Base-by-base conservation (phyloP, 2,797 vertebrate species). In the Phoeniculus purpureus region DNA sequence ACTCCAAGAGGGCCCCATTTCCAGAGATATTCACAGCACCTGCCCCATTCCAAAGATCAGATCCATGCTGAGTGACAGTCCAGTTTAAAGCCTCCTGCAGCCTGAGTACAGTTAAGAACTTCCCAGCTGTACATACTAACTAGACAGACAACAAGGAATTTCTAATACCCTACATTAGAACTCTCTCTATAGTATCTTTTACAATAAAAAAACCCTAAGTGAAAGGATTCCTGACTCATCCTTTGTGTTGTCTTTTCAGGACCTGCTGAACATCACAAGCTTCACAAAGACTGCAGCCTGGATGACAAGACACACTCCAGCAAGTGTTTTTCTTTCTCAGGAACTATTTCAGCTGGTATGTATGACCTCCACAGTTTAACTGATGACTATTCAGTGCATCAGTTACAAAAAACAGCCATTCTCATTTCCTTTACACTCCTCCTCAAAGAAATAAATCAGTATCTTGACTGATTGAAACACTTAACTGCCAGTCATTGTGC, bases 361-460 rank as follows among this genome's bases (percentile, higher is more conserved):
- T 11, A 17, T 85, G 93, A 96, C 93, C 96, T 95, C 95, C 90
- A 66, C 81, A 19, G 82, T 20, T 71, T 87, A 95, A 81, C n/a
- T 61, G 68, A 81, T 74, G 77, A 40, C 87, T 61, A 47, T 18
- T 94, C 85, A 81, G 84, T 22, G 11, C 73, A 82, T 86, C 68
- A 73, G 54, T 75, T 90, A 89, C 61, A 88, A 84, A 81, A 94
- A 95, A 0, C 72, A 92, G 81, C 55, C 29, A 40, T 54, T 91
- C 85, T 94, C 75, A 72, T 94, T 94, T 93, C 92, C 89, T 84
- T 92, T 61, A 73, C 74, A 32, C 60, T 59, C 67, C 87, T 92
- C 76, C 85, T 94, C 85, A 50, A 97, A 96, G 84, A 96, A 96
- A 96, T 87, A 94, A 96, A 97, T 95, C 95, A 94, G 91, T n/a